These are phyloP conservation scores for Conus betulinus DNA, from an alignment of 1,140 invertebrate species.

Conservation along the genomic window DNA sequence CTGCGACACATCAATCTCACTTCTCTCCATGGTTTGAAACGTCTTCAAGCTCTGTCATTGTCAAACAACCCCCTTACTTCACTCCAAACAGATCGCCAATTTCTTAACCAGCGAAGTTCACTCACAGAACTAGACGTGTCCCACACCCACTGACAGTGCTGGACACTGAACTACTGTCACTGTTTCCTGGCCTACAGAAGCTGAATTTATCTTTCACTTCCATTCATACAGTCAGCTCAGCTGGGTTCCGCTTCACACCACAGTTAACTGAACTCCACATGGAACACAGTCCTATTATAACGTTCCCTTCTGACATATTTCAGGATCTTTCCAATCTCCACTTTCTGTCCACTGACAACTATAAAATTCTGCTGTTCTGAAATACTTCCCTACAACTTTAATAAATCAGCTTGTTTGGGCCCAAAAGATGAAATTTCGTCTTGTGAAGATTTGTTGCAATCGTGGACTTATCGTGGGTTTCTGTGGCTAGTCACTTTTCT, in stretches of 20 bases:
- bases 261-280: not conserved
- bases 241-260: not conserved
- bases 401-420: not conserved
- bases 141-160: not conserved
- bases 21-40: not conserved
- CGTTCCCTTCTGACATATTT: not conserved
- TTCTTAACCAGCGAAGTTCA: no score
- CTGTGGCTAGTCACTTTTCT: not conserved
- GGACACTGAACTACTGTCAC: no score
- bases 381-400: not conserved
- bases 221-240: not conserved
- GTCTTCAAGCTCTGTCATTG: not conserved
- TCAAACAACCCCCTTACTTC: not conserved
- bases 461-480: not conserved
- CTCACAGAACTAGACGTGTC: not conserved
- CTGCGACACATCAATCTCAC: not conserved
- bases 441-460: not conserved
- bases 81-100: not conserved
- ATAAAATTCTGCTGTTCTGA: not conserved
- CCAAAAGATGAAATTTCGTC: slow-evolving; percentile 16
- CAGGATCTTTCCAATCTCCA: not conserved
- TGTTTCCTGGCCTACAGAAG: not conserved
- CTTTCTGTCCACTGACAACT: not conserved
- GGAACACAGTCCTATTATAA: not conserved
- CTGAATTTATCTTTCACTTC: not conserved